Evolutionary conservation across 2,888 invertebrate genomes (phyloP).

Genomic region (Gisinianus flammeolus): DNA sequence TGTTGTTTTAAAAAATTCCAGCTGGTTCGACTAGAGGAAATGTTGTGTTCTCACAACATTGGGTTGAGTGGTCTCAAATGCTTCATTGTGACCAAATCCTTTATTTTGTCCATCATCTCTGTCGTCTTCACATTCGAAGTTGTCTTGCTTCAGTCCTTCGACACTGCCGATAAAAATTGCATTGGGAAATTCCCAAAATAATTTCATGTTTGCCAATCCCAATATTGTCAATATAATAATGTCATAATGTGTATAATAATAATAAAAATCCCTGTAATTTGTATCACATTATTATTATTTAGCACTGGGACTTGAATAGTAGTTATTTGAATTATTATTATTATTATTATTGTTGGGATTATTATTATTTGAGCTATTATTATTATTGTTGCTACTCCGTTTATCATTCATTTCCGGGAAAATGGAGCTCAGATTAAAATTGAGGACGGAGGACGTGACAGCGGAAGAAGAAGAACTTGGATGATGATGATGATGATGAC

Average conservation of each 20-base stretch:
- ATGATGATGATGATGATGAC: slow-evolving; percentile 34
- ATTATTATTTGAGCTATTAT: neutral
- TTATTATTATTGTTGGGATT: neutral
- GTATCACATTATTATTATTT: neutral
- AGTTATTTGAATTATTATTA: neutral
- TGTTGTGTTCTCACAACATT: neutral
- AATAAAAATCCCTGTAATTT: neutral
- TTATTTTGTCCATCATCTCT: slow-evolving; percentile 18
- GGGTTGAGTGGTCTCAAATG: slow-evolving; percentile 2
- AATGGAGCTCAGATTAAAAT: slow-evolving; percentile 81
- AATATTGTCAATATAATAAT: neutral
- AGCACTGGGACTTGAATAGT: neutral
- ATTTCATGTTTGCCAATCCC: too few relatives aligned
- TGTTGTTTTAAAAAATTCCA: neutral
- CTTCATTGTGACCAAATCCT: neutral
- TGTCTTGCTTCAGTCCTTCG: slow-evolving; percentile 7
- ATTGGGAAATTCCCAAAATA: neutral
- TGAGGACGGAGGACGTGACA: slow-evolving; percentile 65
- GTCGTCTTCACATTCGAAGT: slow-evolving; percentile 24
- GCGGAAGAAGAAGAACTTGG: too few relatives aligned
- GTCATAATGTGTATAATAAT: neutral
- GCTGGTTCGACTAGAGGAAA: slow-evolving; percentile 16
- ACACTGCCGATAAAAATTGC: neutral
- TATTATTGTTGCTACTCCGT: slow-evolving; percentile 55
- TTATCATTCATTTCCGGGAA: slow-evolving; percentile 80